phyloP scores from a whole-genome alignment of 2,888 invertebrate species.

The Plagodis pulveraria region DNA sequence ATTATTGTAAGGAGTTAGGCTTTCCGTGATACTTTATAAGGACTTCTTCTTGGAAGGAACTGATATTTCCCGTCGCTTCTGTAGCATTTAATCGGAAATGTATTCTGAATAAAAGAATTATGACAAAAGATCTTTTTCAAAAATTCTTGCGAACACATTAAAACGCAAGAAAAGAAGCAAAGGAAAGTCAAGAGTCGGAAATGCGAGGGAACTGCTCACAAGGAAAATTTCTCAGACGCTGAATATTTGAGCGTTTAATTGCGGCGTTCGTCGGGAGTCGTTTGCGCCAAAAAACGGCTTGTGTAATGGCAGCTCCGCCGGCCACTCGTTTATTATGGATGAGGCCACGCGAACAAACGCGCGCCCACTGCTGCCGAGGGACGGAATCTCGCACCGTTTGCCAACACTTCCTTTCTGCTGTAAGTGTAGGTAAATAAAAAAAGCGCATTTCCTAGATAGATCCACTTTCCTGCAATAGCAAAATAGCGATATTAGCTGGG shows the following conservation, averaged over 20 bases:
- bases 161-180: conserved; percentile 32
- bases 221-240: conserved; percentile 41
- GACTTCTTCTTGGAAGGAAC: neutral
- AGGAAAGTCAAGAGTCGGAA: conserved; percentile 33
- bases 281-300: conserved; percentile 34
- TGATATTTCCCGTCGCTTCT: neutral
- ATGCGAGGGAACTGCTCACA: conserved; percentile 13
- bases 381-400: conserved; percentile 10
- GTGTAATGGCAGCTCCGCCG: conserved; percentile 42
- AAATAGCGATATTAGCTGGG: no score
- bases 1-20: no score
- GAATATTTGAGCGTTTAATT: conserved; percentile 70
- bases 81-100: conserved; percentile 9
- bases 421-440: neutral
- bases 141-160: conserved; percentile 24
- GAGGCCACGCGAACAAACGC: conserved; percentile 48
- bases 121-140: conserved; percentile 6
- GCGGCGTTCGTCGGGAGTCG: conserved; percentile 42
- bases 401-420: conserved; percentile 5
- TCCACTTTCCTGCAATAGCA: no score
- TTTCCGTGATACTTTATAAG: no score
- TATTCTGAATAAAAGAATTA: conserved; percentile 12
- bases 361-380: conserved; percentile 25
- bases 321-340: conserved; percentile 67
- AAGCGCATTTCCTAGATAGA: no score